A percentile compares a stretch with the other conserved stretches of the same genome.
phyloP scores from a whole-genome alignment of 2,113 vertebrate species.

The Phycodurus eques region DNA sequence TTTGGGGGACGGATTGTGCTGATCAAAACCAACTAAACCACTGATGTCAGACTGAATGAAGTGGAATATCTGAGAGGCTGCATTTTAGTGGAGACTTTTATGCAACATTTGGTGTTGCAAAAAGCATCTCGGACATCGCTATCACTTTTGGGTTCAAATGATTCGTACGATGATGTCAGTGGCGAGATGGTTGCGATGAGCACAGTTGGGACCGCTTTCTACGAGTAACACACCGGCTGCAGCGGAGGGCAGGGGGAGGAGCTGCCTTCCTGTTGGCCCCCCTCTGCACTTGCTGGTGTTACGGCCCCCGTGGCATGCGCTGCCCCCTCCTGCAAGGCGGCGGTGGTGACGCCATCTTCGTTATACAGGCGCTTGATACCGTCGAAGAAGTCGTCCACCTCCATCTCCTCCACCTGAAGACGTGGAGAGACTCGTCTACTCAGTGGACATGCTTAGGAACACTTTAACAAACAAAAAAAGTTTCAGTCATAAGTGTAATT shows the following conservation, averaged over 20 bases:
- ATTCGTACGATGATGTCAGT: background rate
- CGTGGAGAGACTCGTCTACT: background rate
- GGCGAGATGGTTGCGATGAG: slow-evolving; percentile 23
- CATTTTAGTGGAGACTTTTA: background rate
- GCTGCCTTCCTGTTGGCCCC: slow-evolving; percentile 73
- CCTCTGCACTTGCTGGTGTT: slow-evolving; percentile 47
- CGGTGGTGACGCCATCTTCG: slow-evolving; percentile 71
- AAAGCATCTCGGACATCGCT: background rate
- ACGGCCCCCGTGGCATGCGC: slow-evolving; percentile 25
- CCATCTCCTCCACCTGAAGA: slow-evolving; percentile 88
- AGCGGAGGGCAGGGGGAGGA: slow-evolving; percentile 89
- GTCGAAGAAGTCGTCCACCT: slow-evolving; percentile 94
- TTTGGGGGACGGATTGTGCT: background rate
- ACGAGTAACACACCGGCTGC: slow-evolving; percentile 84
- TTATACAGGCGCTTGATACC: slow-evolving; percentile 97
- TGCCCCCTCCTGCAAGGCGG: slow-evolving; percentile 66
- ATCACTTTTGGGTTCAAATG: background rate
- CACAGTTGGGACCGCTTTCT: slow-evolving; percentile 47
- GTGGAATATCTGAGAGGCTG: background rate
- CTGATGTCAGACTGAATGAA: background rate
- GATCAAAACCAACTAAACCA: background rate
- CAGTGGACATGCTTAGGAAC: too few relatives aligned
- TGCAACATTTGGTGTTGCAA: background rate
- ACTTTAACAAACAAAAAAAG: too few relatives aligned
- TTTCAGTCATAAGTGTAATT: too few relatives aligned